A percentile compares a stretch with the other conserved stretches of the same genome.
Evolutionary conservation across 1,140 invertebrate genomes (phyloP).

Genomic region (Camponotus vicinus): DNA sequence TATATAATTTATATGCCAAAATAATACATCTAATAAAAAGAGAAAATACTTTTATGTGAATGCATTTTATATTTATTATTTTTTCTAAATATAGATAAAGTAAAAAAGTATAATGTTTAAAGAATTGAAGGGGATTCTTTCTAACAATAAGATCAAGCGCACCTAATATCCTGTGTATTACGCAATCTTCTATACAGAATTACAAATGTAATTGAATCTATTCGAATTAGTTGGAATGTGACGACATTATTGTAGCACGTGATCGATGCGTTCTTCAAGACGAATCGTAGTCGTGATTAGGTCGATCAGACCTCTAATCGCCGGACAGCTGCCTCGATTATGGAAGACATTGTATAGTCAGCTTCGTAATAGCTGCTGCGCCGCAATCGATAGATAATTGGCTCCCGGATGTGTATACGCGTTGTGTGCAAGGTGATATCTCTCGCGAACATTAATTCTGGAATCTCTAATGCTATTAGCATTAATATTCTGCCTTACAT

Average conservation of each 20-base stretch:
- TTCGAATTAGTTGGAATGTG: neutral
- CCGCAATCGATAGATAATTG: slow-evolving; percentile 60
- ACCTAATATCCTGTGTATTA: neutral
- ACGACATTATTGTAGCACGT: neutral
- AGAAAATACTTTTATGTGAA: no score
- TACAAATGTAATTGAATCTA: neutral
- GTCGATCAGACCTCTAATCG: slow-evolving; percentile 42
- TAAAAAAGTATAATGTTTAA: neutral
- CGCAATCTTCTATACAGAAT: neutral
- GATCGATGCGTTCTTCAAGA: slow-evolving; percentile 4
- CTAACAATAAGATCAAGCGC: neutral
- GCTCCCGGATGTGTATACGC: slow-evolving; percentile 1
- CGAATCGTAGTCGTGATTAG: slow-evolving; percentile 45
- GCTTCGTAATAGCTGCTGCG: slow-evolving; percentile 12
- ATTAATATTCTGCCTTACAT: neutral
- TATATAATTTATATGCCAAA: no score
- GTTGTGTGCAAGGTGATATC: slow-evolving; percentile 20
- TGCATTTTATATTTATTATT: neutral
- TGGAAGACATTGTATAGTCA: slow-evolving; percentile 5
- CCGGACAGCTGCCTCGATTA: slow-evolving; percentile 43
- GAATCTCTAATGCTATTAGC: neutral
- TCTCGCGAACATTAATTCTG: slow-evolving; percentile 11
- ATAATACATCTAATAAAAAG: no score
- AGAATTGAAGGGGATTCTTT: neutral
- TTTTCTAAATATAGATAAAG: neutral